phyloP scores from a whole-genome alignment of 2,797 vertebrate genomes.

The Lateolabrax maculatus region DNA sequence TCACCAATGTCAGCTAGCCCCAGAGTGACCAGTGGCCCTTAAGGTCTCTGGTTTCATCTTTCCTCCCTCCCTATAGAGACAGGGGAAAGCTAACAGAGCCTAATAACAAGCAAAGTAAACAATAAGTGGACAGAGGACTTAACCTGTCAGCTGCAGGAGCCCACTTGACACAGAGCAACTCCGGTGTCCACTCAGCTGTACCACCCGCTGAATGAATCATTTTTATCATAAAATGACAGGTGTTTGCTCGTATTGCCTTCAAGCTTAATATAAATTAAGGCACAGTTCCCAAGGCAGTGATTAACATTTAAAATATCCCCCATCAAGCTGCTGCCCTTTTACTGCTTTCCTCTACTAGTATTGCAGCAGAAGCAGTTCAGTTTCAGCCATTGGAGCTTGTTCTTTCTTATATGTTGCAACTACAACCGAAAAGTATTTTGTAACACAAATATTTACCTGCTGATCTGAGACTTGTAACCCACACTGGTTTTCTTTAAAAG shows the following conservation, averaged over 20 bases:
- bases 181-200: neutral
- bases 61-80: conserved; percentile 15
- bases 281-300: conserved; percentile 44
- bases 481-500: neutral
- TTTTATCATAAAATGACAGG: conserved; percentile 49
- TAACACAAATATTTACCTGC: neutral
- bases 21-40: conserved; percentile 22
- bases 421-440: neutral
- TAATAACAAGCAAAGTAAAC: conserved; percentile 22
- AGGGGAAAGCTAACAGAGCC: neutral
- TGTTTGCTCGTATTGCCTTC: conserved; percentile 49
- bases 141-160: conserved; percentile 26
- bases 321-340: conserved; percentile 56
- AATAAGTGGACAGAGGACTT: conserved; percentile 15
- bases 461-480: neutral
- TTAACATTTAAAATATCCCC: conserved; percentile 57
- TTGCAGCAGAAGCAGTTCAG: conserved; percentile 19
- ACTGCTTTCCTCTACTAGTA: conserved; percentile 13
- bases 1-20: conserved; percentile 34
- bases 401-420: conserved; percentile 8
- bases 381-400: conserved; percentile 2
- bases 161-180: conserved; percentile 25
- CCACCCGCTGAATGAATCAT: neutral
- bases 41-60: conserved; percentile 45
- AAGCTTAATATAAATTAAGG: conserved; percentile 45